Base-by-base conservation (phyloP, 2,888 invertebrate species). In the Ormyrus rosae region DNA sequence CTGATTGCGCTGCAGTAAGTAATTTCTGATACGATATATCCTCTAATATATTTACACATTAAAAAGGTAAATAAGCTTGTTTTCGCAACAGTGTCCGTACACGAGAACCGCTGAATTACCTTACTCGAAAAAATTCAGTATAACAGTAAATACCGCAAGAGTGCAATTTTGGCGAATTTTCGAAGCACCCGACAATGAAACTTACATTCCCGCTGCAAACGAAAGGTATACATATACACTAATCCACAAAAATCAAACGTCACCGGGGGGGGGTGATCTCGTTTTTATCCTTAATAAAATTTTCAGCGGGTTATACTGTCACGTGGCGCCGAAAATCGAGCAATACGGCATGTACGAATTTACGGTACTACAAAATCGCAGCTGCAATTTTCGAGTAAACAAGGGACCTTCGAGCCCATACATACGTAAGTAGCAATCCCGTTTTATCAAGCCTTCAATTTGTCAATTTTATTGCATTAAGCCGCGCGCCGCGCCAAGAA, bases 321-420 rank as follows among this genome's bases (percentile, higher is more conserved):
- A 94, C 84, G 84, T 94, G 51, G 87, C 91, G 8, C 93, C 93
- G 0, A 90, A 92, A 78, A 88, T 95, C 84, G 94, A 94, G 1
- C 93, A 96, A 91, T 95, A 95, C 86, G 96, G 96, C 5, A 93
- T 95, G 74, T 96, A 96, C 88, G 92, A 93, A 80, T 90, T 96
- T 64, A 92, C 92, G 58, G 89, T 93, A 1, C 89, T 93, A 1
- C 86, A 90, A 5, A 92, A 92, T 60, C 91, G 89, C 9, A 89
- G 91, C 56, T 95, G 95, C 86, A 88, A 91, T 48, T 89, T 95
- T 67, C 86, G 87, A n/a, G 93, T 93, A 0, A 89, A 92, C 45
- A 93, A 93, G 85, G 92, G 94, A 79, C 94, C 96, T 3, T 95
- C 95, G 48, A 94, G 95, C 89, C 94, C 95, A 83, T 94, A 95